Evolutionary conservation across 2,113 vertebrate species (phyloP).

Genomic region (Callipepla californica): DNA sequence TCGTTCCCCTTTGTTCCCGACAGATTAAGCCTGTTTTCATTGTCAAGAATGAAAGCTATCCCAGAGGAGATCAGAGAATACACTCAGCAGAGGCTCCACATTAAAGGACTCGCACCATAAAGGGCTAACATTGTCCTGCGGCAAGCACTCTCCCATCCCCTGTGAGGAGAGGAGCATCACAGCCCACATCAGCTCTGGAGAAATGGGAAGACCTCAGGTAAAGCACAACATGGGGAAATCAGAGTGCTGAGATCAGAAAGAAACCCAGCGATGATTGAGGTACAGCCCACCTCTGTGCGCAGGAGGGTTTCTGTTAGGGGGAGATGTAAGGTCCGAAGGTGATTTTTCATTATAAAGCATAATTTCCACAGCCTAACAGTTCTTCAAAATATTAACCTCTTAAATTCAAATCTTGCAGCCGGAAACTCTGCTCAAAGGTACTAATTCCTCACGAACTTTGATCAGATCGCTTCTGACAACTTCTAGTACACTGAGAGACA

Average conservation of each 20-base stretch:
- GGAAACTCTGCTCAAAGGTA: slow-evolving; percentile 35
- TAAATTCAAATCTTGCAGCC: slow-evolving; percentile 34
- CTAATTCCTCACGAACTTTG: background rate
- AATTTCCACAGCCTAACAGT: slow-evolving; percentile 8
- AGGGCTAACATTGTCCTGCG: background rate
- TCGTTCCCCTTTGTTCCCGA: slow-evolving; percentile 4
- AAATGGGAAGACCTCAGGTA: background rate
- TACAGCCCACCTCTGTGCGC: background rate
- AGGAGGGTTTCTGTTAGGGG: background rate
- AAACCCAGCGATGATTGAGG: background rate
- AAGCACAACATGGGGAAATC: slow-evolving; percentile 17
- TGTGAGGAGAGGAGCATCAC: background rate
- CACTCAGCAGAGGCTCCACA: background rate
- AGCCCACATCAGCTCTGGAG: background rate
- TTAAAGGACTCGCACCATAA: background rate
- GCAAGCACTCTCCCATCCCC: background rate
- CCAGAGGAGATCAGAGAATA: slow-evolving; percentile 6
- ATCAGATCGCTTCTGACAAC: slow-evolving; percentile 56
- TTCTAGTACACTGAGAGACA: background rate
- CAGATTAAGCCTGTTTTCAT: background rate
- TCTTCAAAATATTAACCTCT: slow-evolving; percentile 39
- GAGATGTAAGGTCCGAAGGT: slow-evolving; percentile 20
- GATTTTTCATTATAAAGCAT: slow-evolving; percentile 35
- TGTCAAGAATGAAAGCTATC: slow-evolving; percentile 33
- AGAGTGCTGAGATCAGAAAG: slow-evolving; percentile 3